Evolutionary conservation across 2,797 vertebrate species (phyloP).

Genomic region (Pipistrellus nathusii): DNA sequence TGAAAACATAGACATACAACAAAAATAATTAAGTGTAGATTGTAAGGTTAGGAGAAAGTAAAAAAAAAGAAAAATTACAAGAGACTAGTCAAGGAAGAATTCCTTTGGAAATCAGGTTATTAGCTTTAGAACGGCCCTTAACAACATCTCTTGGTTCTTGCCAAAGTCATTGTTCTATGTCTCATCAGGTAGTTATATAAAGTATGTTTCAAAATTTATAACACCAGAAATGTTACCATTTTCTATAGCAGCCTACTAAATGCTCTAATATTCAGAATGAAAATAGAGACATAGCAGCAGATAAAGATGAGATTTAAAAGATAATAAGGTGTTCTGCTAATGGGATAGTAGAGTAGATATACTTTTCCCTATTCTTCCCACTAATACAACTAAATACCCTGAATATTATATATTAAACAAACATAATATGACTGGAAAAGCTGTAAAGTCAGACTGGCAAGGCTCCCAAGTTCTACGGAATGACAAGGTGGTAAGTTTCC

Average conservation of each 20-base stretch:
- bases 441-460: not conserved
- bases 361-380: slow-evolving; percentile 34
- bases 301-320: slow-evolving; percentile 44
- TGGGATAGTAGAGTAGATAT: not conserved
- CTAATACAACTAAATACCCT: not conserved
- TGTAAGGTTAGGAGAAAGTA: slow-evolving; percentile 17
- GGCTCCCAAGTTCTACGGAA: not conserved
- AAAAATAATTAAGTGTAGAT: slow-evolving; percentile 32
- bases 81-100: not conserved
- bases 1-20: slow-evolving; percentile 11
- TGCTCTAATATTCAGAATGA: slow-evolving; percentile 51
- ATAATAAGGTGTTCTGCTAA: not conserved
- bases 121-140: not conserved
- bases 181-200: not conserved
- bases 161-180: not conserved
- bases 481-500: not conserved
- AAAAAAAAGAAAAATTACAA: not conserved
- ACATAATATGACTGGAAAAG: not conserved
- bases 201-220: slow-evolving; percentile 20
- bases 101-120: slow-evolving; percentile 5
- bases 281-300: slow-evolving; percentile 38
- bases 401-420: not conserved
- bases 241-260: not conserved
- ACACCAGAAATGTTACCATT: not conserved
- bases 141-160: not conserved